Percentiles rank a stretch among this genome's conserved stretches.
phyloP scores from a whole-genome alignment of 1,140 invertebrate genomes.

The Drosophila mojavensis region DNA sequence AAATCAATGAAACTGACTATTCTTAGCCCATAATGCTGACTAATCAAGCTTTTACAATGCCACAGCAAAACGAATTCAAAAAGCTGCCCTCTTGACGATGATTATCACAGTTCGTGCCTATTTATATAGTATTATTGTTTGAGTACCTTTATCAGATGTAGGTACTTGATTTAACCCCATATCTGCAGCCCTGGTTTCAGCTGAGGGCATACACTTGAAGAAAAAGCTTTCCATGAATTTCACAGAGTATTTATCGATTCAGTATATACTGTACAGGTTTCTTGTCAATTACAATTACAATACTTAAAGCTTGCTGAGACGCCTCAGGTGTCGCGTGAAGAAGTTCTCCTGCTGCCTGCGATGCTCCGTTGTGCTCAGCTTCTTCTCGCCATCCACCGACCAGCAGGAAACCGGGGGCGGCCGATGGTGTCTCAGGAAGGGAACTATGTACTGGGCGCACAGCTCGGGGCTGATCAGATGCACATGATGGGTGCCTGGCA shows the following conservation, averaged over 20 bases:
- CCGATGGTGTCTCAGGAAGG: slow-evolving; percentile 83
- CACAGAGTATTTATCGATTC: too few species aligned
- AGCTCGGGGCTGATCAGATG: slow-evolving; percentile 88
- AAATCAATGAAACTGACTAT: not conserved
- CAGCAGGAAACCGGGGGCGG: slow-evolving; percentile 35
- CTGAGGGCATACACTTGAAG: not conserved
- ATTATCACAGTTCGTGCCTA: too few species aligned
- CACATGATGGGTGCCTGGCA: slow-evolving; percentile 87
- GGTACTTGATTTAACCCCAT: too few species aligned
- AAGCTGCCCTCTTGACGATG: not conserved
- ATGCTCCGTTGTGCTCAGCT: not conserved
- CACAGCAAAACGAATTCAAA: not conserved
- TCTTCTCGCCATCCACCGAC: slow-evolving; percentile 20
- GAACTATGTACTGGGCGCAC: slow-evolving; percentile 85
- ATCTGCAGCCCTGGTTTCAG: too few species aligned
- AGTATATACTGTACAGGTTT: not conserved
- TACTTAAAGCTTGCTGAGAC: slow-evolving; percentile 18
- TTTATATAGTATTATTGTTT: too few species aligned
- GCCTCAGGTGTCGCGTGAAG: slow-evolving; percentile 10
- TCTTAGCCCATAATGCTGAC: slow-evolving; percentile 10
- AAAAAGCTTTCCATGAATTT: not conserved
- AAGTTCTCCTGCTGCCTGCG: slow-evolving; percentile 23
- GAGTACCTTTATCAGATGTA: too few species aligned
- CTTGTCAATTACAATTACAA: not conserved
- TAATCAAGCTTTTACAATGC: not conserved